A percentile compares a stretch with the other conserved stretches of the same genome.
phyloP scores from a whole-genome alignment of 2,888 invertebrate species.

The Mimas tiliae region DNA sequence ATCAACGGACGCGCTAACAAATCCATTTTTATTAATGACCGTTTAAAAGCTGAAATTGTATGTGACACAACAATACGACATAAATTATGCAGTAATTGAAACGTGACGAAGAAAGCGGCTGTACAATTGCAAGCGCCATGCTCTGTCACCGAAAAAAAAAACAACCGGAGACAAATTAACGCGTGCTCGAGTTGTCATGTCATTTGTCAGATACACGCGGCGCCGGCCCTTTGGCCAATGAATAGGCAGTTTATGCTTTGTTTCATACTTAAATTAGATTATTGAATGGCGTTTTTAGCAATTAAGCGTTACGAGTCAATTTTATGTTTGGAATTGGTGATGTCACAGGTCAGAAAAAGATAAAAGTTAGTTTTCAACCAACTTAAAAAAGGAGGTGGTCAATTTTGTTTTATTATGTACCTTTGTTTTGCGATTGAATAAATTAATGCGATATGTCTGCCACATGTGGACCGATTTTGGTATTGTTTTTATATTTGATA shows the following conservation, averaged over 20 bases:
- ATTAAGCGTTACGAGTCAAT: not conserved
- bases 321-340: not conserved
- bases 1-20: conserved; percentile 14
- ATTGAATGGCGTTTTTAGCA: not conserved
- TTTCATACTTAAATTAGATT: conserved; percentile 22
- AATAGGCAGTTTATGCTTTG: conserved; percentile 21
- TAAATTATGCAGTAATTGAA: conserved; percentile 44
- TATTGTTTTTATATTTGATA: too few relatives aligned
- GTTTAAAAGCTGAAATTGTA: conserved; percentile 43
- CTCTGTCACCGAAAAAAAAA: conserved; percentile 33
- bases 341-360: too few relatives aligned
- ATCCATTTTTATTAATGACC: conserved; percentile 36
- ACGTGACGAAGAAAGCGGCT: conserved; percentile 43
- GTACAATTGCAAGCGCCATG: conserved; percentile 27
- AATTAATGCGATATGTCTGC: too few relatives aligned
- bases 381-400: too few relatives aligned
- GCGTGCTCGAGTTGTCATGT: conserved; percentile 46
- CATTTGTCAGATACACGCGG: conserved; percentile 51
- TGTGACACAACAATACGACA: conserved; percentile 40
- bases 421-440: too few relatives aligned
- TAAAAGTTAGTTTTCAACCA: too few relatives aligned
- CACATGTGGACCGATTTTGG: too few relatives aligned
- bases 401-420: too few relatives aligned
- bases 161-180: conserved; percentile 51
- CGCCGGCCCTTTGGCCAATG: conserved; percentile 43